These are phyloP conservation scores for Hydropsyche tenuis DNA, from an alignment of 1,140 invertebrate species.

Conservation along the genomic window DNA sequence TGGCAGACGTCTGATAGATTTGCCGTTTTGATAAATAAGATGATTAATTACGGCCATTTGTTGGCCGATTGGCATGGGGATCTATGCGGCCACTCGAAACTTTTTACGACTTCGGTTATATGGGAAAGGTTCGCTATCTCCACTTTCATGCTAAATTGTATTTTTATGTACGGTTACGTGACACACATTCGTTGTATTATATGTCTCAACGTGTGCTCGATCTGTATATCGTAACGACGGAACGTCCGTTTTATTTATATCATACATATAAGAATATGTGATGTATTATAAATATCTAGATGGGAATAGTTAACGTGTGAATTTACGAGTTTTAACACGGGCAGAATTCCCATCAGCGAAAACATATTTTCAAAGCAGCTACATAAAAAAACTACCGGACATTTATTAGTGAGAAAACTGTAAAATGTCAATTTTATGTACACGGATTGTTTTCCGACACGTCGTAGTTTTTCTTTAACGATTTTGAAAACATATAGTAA, in stretches of 20 bases:
- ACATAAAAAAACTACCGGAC: slow-evolving; percentile 25
- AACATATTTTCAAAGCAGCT: slow-evolving; percentile 30
- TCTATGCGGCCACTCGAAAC: slow-evolving; percentile 25
- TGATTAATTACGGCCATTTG: slow-evolving; percentile 47
- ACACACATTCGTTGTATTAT: background rate
- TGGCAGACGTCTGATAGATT: slow-evolving; percentile 25
- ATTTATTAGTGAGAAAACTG: slow-evolving; percentile 17
- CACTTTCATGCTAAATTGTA: slow-evolving; percentile 29
- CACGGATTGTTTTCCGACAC: slow-evolving; percentile 20
- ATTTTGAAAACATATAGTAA: slow-evolving; percentile 10
- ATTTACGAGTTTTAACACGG: slow-evolving; percentile 23
- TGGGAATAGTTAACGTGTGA: background rate
- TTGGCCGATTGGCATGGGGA: slow-evolving; percentile 33
- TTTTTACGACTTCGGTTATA: slow-evolving; percentile 46
- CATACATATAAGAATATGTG: too few species aligned
- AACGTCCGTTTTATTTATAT: background rate
- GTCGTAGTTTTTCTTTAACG: slow-evolving; percentile 24
- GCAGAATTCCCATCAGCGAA: slow-evolving; percentile 33
- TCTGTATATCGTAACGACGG: background rate
- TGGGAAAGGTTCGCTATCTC: slow-evolving; percentile 34
- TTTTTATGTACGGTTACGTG: slow-evolving; percentile 27
- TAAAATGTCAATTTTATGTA: slow-evolving; percentile 30
- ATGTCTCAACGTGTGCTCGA: background rate
- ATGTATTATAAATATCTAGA: too few species aligned
- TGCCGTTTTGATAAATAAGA: slow-evolving; percentile 41